Evolutionary conservation across 2,797 vertebrate genomes (phyloP).

Genomic region (Monodelphis domestica): DNA sequence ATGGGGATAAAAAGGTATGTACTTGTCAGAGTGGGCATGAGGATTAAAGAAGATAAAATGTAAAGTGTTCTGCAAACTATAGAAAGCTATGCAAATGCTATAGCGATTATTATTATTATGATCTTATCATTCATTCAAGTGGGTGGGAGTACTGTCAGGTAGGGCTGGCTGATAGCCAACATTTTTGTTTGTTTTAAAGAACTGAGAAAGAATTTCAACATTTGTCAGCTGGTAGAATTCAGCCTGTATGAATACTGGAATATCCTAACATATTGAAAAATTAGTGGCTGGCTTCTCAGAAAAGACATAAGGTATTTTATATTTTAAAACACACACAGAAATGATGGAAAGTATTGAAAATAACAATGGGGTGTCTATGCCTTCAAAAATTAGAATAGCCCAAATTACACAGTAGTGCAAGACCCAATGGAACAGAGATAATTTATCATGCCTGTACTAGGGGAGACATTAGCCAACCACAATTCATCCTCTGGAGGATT

Average conservation of each 20-base stretch:
- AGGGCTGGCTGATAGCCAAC: neutral
- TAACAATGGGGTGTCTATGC: conserved; percentile 4
- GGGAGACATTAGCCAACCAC: conserved; percentile 61
- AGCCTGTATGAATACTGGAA: conserved; percentile 14
- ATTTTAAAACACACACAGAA: conserved; percentile 50
- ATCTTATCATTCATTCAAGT: neutral
- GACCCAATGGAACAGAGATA: conserved; percentile 49
- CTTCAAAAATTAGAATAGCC: conserved; percentile 61
- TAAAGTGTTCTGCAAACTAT: neutral
- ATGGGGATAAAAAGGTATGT: neutral
- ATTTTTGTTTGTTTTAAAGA: neutral
- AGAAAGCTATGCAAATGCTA: neutral
- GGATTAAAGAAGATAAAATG: neutral
- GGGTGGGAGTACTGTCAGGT: neutral
- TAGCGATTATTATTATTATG: neutral
- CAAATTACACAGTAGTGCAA: conserved; percentile 66
- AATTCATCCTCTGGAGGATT: conserved; percentile 58
- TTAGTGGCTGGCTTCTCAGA: neutral
- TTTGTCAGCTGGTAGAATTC: conserved; percentile 22
- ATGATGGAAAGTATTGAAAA: conserved; percentile 42
- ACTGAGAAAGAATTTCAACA: neutral
- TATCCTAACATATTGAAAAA: neutral
- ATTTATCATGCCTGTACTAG: conserved; percentile 71
- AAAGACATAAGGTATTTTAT: neutral
- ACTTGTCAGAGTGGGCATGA: neutral